Conservation (phyloP, 1,140 invertebrate genomes). For the Eupristina koningsbergeri region DNA sequence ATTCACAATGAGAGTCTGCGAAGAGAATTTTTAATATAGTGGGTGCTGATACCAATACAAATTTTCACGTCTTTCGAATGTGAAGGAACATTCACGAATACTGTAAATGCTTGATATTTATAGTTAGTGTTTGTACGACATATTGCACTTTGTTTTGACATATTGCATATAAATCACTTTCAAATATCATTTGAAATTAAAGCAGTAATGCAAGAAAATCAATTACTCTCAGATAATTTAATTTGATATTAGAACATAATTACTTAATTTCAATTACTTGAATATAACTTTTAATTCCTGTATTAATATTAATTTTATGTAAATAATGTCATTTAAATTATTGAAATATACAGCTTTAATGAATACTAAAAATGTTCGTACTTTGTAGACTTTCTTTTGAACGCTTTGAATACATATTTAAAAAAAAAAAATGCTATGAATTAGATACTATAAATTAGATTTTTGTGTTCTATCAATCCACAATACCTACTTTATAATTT, state of each 20-base stretch:
- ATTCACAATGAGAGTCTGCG: conserved; percentile 36
- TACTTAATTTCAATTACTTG: not conserved
- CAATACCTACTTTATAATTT: too few relatives aligned
- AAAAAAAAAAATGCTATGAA: too few relatives aligned
- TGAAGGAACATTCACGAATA: conserved; percentile 18
- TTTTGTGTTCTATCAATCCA: too few relatives aligned
- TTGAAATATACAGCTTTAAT: too few relatives aligned
- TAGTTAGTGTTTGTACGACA: not conserved
- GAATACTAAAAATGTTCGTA: too few relatives aligned
- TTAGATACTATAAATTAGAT: too few relatives aligned
- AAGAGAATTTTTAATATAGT: conserved; percentile 42
- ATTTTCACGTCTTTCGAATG: not conserved
- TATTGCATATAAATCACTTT: not conserved
- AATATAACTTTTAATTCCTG: not conserved
- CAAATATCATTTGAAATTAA: not conserved
- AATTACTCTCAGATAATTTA: too few relatives aligned
- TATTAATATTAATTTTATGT: too few relatives aligned
- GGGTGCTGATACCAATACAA: not conserved
- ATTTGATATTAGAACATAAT: too few relatives aligned
- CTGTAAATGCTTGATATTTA: not conserved
- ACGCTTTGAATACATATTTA: too few relatives aligned
- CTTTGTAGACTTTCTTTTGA: too few relatives aligned
- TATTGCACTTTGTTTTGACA: not conserved
- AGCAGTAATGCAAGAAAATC: not conserved
- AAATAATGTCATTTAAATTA: too few relatives aligned